Conservation (phyloP, 92 coral and sea anemone species). For the Porites divaricata region DNA sequence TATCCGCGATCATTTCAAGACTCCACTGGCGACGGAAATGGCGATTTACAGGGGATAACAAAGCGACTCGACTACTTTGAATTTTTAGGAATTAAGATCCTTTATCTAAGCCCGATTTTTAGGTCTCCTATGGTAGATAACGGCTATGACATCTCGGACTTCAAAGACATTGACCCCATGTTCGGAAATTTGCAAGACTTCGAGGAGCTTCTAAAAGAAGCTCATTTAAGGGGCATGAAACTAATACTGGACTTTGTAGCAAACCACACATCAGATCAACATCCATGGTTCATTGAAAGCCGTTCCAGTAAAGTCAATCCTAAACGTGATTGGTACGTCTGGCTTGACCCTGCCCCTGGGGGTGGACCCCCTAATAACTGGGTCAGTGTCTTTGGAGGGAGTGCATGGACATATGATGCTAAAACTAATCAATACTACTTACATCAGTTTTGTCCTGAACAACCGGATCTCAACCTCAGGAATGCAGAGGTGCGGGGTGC, state of each 20-base stretch:
- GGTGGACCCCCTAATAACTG: conserved; percentile 89
- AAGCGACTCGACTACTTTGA: conserved; percentile 80
- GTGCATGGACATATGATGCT: conserved; percentile 78
- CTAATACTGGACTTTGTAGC: conserved; percentile 92
- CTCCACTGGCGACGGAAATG: conserved; percentile 87
- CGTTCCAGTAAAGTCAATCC: conserved; percentile 43
- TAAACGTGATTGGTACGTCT: conserved; percentile 87
- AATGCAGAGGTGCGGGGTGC: conserved; percentile 73
- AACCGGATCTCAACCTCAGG: conserved; percentile 87
- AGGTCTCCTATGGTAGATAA: conserved; percentile 85
- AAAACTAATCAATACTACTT: conserved; percentile 76
- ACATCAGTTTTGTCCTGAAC: conserved; percentile 79
- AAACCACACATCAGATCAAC: conserved; percentile 82
- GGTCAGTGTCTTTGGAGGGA: conserved; percentile 83
- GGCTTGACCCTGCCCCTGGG: conserved; percentile 72
- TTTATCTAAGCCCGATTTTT: conserved; percentile 88
- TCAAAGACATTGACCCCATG: conserved; percentile 67
- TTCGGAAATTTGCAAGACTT: conserved; percentile 85
- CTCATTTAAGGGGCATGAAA: conserved; percentile 75
- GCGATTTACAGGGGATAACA: conserved; percentile 85
- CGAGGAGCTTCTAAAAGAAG: conserved; percentile 71
- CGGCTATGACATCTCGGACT: conserved; percentile 89
- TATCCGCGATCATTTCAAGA: conserved; percentile 94
- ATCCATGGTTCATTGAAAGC: conserved; percentile 85
- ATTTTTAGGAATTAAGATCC: conserved; percentile 79